Evolutionary conservation across 2,888 invertebrate species (phyloP).

Genomic region (Syrista parreyssii): DNA sequence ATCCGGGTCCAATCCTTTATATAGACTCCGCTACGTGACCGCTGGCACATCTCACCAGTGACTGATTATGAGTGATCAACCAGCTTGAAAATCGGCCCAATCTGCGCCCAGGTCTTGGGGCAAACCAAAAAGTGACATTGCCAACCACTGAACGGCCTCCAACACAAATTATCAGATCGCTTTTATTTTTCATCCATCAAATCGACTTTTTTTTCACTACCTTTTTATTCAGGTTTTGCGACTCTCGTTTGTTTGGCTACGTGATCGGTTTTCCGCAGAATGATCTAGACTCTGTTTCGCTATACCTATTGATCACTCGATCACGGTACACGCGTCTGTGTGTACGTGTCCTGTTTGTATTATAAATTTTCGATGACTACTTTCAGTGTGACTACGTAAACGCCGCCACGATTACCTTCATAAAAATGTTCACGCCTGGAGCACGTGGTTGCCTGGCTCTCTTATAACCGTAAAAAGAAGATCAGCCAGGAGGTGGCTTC

Average conservation of each 20-base stretch:
- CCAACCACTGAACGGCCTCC: not conserved
- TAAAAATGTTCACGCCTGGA: not conserved
- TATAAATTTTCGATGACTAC: not conserved
- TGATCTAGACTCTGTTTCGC: not conserved
- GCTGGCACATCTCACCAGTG: slow-evolving; percentile 5
- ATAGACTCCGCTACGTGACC: slow-evolving; percentile 12
- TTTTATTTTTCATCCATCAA: not conserved
- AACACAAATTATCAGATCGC: not conserved
- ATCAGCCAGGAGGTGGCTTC: not conserved
- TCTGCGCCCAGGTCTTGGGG: not conserved
- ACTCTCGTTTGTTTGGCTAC: not conserved
- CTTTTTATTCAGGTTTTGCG: not conserved
- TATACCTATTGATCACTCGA: not conserved
- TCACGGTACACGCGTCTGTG: not conserved
- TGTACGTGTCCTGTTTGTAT: not conserved
- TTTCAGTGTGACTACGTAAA: not conserved
- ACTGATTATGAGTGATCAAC: not conserved
- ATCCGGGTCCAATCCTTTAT: slow-evolving; percentile 5
- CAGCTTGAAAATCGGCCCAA: not conserved
- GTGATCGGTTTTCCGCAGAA: not conserved
- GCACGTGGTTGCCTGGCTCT: not conserved
- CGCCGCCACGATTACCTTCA: not conserved
- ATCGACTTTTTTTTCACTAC: not conserved
- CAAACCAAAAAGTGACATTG: not conserved
- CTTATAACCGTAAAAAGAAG: not conserved